Base-by-base conservation (phyloP, 1,140 invertebrate species). In the Brachionus angularis region DNA sequence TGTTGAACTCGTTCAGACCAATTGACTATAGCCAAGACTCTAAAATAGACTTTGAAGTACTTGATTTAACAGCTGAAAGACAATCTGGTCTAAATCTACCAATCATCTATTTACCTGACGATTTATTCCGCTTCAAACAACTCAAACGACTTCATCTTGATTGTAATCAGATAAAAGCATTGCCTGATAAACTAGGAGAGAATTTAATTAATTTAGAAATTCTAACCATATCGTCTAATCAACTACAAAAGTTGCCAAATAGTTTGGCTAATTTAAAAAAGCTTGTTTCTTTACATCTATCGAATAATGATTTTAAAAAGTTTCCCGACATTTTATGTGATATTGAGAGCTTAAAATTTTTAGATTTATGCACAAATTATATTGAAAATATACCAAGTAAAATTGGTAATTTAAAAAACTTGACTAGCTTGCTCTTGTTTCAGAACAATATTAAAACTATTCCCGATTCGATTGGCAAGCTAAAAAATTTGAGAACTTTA, bases 21-120 rank as follows among this genome's bases (percentile, higher is more conserved):
- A 12, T 58, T 1, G 36, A 21, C 27, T 58, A 39, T n/a, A 58
- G n/a, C n/a, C n/a, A 58, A 29, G 33, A 58, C 18, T 14, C 36
- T 21, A 39, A 81, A 25, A 58, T 76, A 42, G 78, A 81, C 36
- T 69, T 82, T 23, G 80, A 82, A 72, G 77, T 79, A 7, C 75
- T 82, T n/a, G 80, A 80, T 72, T 67, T 82, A 8, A 81, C 79
- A 50, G 79, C 81, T 5, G 80, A 81, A 53, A 62, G 79, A 16
- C 75, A 82, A 62, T 74, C 80, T 1, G 80, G 80, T 61, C 64
- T 81, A 49, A 76, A 76, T 58, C 81, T 77, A 72, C 77, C 76
- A 71, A 73, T 82, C 7, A 46, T 73, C 3, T 53, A 72, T 23
- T 36, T 81, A 39, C 80, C 81, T 5, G 71, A 74, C 14, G 74